Percentiles rank a stretch among this genome's conserved stretches.
Evolutionary conservation across 2,888 invertebrate species (phyloP).

Genomic region (Caenorhabditis afra): DNA sequence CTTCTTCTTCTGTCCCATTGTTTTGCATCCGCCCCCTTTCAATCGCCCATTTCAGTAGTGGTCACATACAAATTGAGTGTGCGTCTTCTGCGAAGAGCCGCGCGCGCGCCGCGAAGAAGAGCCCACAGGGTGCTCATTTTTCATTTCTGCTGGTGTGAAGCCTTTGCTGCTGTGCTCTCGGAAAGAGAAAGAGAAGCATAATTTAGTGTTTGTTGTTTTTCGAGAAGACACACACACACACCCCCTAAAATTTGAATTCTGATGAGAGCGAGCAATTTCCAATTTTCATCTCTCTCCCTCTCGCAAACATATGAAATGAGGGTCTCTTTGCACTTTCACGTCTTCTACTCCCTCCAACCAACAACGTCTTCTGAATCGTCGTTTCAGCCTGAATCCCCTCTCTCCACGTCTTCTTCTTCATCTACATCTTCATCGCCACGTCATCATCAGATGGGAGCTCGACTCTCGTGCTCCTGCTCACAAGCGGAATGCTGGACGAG

Average conservation of each 20-base stretch:
- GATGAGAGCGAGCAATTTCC: slow-evolving; percentile 21
- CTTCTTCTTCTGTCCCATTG: not conserved
- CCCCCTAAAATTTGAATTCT: slow-evolving; percentile 16
- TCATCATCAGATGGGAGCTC: slow-evolving; percentile 47
- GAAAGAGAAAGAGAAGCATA: slow-evolving; percentile 42
- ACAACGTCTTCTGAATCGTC: not conserved
- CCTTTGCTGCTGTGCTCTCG: slow-evolving; percentile 21
- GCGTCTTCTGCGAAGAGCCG: slow-evolving; percentile 4
- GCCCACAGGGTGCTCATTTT: slow-evolving; percentile 33
- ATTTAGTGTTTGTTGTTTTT: slow-evolving; percentile 51
- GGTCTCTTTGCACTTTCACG: not conserved
- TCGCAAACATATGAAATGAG: not conserved
- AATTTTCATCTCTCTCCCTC: not conserved
- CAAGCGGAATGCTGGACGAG: slow-evolving; percentile 56
- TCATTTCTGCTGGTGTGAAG: slow-evolving; percentile 50
- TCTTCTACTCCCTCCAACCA: not conserved
- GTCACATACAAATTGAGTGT: slow-evolving; percentile 38
- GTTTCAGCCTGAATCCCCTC: slow-evolving; percentile 1
- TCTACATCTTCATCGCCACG: slow-evolving; percentile 22
- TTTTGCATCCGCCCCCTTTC: not conserved
- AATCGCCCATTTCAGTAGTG: slow-evolving; percentile 40
- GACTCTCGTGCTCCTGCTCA: slow-evolving; percentile 59
- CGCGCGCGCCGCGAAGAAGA: slow-evolving; percentile 1
- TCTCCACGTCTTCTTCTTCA: not conserved
- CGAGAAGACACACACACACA: not conserved